Evolutionary conservation across 2,113 vertebrate species (phyloP).

Genomic region (Tauraco erythrolophus): DNA sequence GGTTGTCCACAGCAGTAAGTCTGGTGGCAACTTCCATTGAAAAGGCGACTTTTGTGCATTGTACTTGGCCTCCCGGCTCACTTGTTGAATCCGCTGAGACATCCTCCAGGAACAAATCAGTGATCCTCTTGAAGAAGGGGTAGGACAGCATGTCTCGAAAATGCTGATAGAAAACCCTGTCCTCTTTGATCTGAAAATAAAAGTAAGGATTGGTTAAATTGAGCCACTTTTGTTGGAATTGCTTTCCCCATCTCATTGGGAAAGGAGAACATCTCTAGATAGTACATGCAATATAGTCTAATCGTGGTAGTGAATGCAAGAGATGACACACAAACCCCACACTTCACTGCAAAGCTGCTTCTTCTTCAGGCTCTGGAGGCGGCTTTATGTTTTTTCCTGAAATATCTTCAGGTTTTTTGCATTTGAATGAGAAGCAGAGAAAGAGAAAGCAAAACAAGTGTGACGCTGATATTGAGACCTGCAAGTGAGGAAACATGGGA

Average conservation of each 20-base stretch:
- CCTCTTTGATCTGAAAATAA: slow-evolving; percentile 68
- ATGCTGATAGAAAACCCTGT: not conserved
- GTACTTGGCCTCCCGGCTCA: not conserved
- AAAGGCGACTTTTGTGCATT: slow-evolving; percentile 76
- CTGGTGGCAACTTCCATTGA: slow-evolving; percentile 80
- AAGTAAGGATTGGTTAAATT: not conserved
- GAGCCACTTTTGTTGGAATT: not conserved
- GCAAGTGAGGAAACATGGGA: not conserved
- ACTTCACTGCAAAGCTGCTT: not conserved
- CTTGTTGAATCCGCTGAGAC: not conserved
- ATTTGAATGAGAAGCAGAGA: not conserved
- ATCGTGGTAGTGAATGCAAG: not conserved
- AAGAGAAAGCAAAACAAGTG: not conserved
- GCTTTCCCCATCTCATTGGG: not conserved
- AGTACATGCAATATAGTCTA: not conserved
- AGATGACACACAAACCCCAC: not conserved
- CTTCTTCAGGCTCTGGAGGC: not conserved
- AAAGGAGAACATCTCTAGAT: not conserved
- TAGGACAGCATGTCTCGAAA: slow-evolving; percentile 71
- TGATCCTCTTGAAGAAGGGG: slow-evolving; percentile 68
- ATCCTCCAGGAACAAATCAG: slow-evolving; percentile 43
- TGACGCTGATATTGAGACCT: not conserved
- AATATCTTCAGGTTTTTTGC: not conserved
- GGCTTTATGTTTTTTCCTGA: not conserved
- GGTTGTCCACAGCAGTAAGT: slow-evolving; percentile 74